Conservation (phyloP, 2,888 invertebrate species). For the Scotopteryx bipunctaria region DNA sequence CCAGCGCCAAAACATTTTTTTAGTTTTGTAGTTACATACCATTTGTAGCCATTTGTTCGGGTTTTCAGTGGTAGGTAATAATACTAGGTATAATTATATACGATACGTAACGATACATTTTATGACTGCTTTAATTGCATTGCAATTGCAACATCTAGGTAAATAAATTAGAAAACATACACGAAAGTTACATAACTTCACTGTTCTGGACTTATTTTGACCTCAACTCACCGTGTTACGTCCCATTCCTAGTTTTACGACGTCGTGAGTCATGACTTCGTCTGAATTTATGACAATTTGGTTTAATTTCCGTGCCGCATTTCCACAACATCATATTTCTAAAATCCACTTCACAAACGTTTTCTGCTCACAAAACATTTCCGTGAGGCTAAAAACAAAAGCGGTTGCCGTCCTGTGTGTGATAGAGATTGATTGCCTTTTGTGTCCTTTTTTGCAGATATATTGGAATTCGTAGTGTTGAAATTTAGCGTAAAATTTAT, state of each 20-base stretch:
- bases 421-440: constrained; percentile 30
- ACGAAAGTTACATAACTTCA: too few relatives aligned
- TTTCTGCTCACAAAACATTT: constrained; percentile 27
- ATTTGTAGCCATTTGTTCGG: too few relatives aligned
- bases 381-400: constrained; percentile 23
- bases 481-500: constrained; percentile 22
- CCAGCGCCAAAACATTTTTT: too few relatives aligned
- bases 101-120: too few relatives aligned
- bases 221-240: neutral
- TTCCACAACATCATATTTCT: constrained; percentile 24
- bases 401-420: constrained; percentile 13
- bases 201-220: neutral
- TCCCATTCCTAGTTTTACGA: constrained; percentile 11
- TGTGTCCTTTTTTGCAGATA: constrained; percentile 27
- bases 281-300: constrained; percentile 22
- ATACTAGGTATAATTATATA: too few relatives aligned
- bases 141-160: too few relatives aligned
- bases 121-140: too few relatives aligned
- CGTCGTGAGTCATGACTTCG: constrained; percentile 1
- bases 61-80: too few relatives aligned
- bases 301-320: constrained; percentile 26
- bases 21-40: too few relatives aligned
- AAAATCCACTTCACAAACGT: constrained; percentile 26
- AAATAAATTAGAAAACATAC: too few relatives aligned
- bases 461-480: constrained; percentile 25